A percentile compares a stretch with the other conserved stretches of the same genome.
Evolutionary conservation across 2,113 vertebrate species (phyloP).

Genomic region (Microcebus griseorufus): DNA sequence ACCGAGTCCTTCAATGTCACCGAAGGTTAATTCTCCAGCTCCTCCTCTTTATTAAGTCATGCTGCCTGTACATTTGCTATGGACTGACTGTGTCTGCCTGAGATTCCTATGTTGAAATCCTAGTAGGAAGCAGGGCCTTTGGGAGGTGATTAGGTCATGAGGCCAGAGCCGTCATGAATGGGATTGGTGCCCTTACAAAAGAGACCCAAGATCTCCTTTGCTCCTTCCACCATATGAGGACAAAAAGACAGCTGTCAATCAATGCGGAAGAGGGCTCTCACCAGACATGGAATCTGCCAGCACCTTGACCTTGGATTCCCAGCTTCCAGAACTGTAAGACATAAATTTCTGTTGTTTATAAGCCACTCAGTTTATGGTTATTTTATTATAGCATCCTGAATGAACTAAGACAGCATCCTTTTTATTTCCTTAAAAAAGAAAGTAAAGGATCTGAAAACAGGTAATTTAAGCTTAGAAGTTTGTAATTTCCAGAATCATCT

Average conservation of each 20-base stretch:
- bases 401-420: not conserved
- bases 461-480: not conserved
- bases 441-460: not conserved
- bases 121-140: not conserved
- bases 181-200: not conserved
- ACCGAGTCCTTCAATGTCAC: not conserved
- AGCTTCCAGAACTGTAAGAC: not conserved
- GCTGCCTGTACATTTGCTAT: not conserved
- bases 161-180: not conserved
- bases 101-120: not conserved
- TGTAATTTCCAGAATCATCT: not conserved
- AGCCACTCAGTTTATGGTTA: not conserved
- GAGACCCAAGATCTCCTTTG: not conserved
- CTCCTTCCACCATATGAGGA: not conserved
- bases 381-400: not conserved
- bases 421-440: not conserved
- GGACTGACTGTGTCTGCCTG: not conserved
- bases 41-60: not conserved
- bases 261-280: not conserved
- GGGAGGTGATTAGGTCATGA: not conserved
- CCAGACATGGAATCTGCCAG: not conserved
- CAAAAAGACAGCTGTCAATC: not conserved
- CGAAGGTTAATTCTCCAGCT: not conserved
- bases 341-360: not conserved
- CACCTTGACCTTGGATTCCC: not conserved